A percentile compares a stretch with the other conserved stretches of the same genome.
These are phyloP conservation scores for Epirrita christyi DNA, from an alignment of 2,888 invertebrate genomes.

Conservation along the genomic window DNA sequence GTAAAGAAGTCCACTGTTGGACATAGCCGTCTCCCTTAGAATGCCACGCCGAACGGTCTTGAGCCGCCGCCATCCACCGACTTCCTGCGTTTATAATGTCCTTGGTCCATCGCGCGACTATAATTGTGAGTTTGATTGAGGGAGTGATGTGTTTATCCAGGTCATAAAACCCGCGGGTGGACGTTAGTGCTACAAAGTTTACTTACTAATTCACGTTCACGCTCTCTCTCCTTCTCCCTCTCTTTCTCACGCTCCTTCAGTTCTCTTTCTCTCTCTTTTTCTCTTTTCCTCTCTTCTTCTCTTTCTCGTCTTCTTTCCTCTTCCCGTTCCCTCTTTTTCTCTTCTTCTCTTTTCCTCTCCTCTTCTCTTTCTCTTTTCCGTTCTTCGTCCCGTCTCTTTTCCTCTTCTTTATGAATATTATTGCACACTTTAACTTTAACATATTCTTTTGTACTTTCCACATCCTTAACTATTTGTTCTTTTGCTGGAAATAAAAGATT, in stretches of 20 bases:
- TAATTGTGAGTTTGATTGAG: too few relatives aligned
- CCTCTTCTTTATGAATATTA: conserved; percentile 41
- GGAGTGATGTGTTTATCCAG: too few relatives aligned
- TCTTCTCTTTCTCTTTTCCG: conserved; percentile 57
- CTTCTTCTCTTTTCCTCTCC: conserved; percentile 63
- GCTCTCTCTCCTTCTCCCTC: conserved; percentile 63
- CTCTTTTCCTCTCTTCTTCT: conserved; percentile 55
- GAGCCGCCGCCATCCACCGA: too few relatives aligned
- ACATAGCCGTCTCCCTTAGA: too few relatives aligned
- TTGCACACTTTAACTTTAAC: conserved; percentile 84
- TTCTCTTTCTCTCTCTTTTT: conserved; percentile 39
- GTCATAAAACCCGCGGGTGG: too few relatives aligned
- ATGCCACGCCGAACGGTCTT: too few relatives aligned
- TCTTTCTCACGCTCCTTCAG: too few relatives aligned
- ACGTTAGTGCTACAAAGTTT: too few relatives aligned
- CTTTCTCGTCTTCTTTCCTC: conserved; percentile 68
- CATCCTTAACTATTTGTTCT: conserved; percentile 76
- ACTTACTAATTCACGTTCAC: conserved; percentile 64
- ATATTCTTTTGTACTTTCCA: conserved; percentile 78
- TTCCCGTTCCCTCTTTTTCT: conserved; percentile 50
- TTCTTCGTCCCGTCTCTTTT: conserved; percentile 65
- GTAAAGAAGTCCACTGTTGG: too few relatives aligned
- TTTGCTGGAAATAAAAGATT: conserved; percentile 68
- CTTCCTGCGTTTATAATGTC: too few relatives aligned
- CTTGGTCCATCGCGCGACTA: too few relatives aligned